These are phyloP conservation scores for Pteria penguin DNA, from an alignment of 2,888 invertebrate genomes.

Conservation along the genomic window DNA sequence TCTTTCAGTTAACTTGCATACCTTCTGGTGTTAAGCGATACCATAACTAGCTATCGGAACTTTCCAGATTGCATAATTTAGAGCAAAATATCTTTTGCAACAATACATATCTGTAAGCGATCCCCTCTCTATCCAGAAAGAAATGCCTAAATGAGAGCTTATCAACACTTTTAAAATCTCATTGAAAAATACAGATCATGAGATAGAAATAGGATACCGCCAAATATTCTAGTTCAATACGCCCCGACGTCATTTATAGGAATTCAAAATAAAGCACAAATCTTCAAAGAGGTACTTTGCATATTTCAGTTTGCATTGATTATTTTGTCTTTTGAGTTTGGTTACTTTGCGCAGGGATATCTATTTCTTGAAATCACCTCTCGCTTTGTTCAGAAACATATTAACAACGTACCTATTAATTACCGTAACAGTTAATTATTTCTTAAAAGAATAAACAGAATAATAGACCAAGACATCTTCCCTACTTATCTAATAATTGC, in stretches of 20 bases:
- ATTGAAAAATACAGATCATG: neutral
- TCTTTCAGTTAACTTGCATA: too few species aligned
- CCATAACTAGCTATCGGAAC: too few species aligned
- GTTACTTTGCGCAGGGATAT: neutral
- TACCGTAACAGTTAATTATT: neutral
- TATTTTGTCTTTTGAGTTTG: neutral
- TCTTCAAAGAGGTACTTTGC: neutral
- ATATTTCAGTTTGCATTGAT: neutral
- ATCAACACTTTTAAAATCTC: neutral
- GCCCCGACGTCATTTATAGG: neutral
- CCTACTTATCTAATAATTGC: too few species aligned
- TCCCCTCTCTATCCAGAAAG: neutral
- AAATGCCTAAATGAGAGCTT: neutral
- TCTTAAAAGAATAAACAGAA: neutral
- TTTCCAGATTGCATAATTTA: too few species aligned
- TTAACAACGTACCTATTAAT: neutral
- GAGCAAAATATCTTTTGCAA: too few species aligned
- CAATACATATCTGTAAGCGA: neutral
- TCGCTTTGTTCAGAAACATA: neutral
- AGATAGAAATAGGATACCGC: neutral
- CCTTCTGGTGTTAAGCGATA: too few species aligned
- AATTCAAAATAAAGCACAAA: neutral
- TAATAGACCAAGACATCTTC: neutral
- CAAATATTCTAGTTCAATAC: neutral
- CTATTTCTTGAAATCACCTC: neutral